phyloP scores from a whole-genome alignment of 2,888 invertebrate species.

The Hemistola chrysoprasaria region DNA sequence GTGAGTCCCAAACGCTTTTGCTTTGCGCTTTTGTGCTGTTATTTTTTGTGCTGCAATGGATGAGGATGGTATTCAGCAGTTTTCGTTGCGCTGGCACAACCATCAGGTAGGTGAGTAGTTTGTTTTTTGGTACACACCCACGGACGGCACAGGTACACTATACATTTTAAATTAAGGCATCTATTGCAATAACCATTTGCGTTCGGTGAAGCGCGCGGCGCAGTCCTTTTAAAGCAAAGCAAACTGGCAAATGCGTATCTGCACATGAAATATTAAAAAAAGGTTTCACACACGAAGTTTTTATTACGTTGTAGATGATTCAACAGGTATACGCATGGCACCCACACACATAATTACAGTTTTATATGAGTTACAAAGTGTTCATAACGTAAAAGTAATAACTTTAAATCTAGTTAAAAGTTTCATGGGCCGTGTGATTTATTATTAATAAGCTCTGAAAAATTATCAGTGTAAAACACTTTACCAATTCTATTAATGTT shows the following conservation, averaged over 20 bases:
- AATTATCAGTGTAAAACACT: no score
- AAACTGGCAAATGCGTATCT: constrained; percentile 1
- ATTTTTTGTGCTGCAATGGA: constrained; percentile 62
- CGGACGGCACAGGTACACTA: constrained; percentile 48
- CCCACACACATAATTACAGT: no score
- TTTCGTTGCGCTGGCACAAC: constrained; percentile 93
- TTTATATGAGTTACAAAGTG: no score
- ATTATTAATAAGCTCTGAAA: no score
- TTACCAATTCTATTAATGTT: no score
- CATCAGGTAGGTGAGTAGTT: constrained; percentile 85
- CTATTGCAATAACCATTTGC: constrained; percentile 17
- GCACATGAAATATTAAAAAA: no score
- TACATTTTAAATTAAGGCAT: constrained; percentile 32
- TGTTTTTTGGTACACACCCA: constrained; percentile 56
- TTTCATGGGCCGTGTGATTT: no score
- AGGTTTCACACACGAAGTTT: no score
- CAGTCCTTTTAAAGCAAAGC: constrained; percentile 10
- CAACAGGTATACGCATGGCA: no score
- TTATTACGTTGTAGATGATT: no score
- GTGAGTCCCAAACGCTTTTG: constrained; percentile 56
- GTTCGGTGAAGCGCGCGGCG: constrained; percentile 9
- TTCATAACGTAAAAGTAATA: no score
- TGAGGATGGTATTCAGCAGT: constrained; percentile 87
- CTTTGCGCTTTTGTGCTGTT: constrained; percentile 52
- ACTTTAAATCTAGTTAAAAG: no score